Conservation (phyloP, 2,797 vertebrate genomes). For the Zalophus californianus region DNA sequence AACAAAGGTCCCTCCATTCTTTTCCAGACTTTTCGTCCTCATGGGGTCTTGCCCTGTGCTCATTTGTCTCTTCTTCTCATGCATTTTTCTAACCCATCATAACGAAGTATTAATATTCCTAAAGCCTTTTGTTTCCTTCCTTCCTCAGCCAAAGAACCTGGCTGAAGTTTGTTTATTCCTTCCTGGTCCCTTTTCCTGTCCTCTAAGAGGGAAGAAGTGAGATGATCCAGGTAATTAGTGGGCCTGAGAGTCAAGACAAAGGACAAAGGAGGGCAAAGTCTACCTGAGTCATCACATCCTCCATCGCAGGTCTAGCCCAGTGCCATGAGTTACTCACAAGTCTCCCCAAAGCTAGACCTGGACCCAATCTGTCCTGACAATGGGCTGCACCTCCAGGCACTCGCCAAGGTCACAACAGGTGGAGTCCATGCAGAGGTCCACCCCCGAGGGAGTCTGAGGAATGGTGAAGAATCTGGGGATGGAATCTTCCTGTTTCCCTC, state of each 20-base stretch:
- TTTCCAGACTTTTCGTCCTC: background rate
- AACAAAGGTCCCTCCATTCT: background rate
- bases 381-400: background rate
- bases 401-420: background rate
- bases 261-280: background rate
- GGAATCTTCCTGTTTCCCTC: background rate
- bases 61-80: background rate
- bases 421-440: background rate
- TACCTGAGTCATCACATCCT: background rate
- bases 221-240: background rate
- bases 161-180: background rate
- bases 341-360: background rate
- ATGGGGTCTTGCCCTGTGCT: background rate
- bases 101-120: background rate
- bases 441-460: background rate
- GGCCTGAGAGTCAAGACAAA: background rate
- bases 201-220: background rate
- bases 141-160: background rate
- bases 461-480: background rate
- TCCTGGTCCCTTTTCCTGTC: background rate
- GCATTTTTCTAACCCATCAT: background rate
- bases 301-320: background rate
- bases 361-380: background rate
- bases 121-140: background rate
- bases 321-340: background rate